Conservation (phyloP, 2,113 vertebrate species). For the Oreochromis aureus region DNA sequence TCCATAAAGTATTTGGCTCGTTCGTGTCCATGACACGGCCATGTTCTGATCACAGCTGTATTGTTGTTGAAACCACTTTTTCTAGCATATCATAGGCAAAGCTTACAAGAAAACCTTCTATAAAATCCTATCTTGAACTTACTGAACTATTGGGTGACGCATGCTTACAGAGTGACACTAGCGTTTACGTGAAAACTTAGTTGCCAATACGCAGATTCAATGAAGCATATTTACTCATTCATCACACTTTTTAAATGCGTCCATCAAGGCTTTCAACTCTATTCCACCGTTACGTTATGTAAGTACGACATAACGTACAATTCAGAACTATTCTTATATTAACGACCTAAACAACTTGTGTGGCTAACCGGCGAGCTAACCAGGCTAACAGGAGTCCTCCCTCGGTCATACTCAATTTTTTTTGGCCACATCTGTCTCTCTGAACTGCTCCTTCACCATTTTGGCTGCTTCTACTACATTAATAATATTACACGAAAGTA, state of each 20-base stretch:
- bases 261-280: background rate
- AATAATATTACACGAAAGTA: background rate
- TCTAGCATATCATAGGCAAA: background rate
- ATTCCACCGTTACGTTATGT: background rate
- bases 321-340: background rate
- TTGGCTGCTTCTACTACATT: background rate
- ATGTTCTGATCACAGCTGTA: background rate
- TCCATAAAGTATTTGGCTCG: background rate
- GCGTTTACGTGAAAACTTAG: background rate
- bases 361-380: background rate
- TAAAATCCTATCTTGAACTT: background rate
- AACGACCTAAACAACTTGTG: background rate
- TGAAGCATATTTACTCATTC: background rate
- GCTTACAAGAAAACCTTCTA: background rate
- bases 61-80: background rate
- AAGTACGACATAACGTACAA: background rate
- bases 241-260: background rate
- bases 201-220: background rate
- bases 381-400: background rate
- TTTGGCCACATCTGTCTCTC: background rate
- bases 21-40: background rate
- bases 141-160: background rate
- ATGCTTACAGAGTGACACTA: background rate
- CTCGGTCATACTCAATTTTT: background rate
- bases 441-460: background rate